Evolutionary conservation across 2,113 vertebrate species (phyloP).

Genomic region (Hippoglossus stenolepis): DNA sequence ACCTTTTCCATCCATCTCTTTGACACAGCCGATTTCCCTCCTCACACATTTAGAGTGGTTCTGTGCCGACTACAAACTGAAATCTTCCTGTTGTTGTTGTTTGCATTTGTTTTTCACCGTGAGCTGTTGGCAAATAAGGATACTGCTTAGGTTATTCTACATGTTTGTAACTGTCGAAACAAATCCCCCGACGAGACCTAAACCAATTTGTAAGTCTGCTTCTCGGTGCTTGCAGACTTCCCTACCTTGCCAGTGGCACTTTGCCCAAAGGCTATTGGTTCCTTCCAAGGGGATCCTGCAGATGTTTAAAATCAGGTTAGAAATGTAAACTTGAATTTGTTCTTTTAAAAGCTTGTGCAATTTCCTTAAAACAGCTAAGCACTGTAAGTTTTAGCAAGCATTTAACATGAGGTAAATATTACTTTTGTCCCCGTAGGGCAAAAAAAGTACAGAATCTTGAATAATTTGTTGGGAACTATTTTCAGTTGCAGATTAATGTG

Average conservation of each 20-base stretch:
- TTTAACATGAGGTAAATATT: neutral
- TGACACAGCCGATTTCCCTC: slow-evolving; percentile 57
- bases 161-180: slow-evolving; percentile 6
- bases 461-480: neutral
- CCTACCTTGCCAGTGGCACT: neutral
- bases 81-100: slow-evolving; percentile 34
- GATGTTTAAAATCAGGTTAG: slow-evolving; percentile 7
- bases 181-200: slow-evolving; percentile 29
- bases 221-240: neutral
- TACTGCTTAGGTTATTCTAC: neutral
- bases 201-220: slow-evolving; percentile 7
- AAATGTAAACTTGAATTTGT: neutral
- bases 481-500: neutral
- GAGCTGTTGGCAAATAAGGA: neutral
- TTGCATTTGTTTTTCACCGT: slow-evolving; percentile 32
- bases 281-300: neutral
- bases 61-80: slow-evolving; percentile 26
- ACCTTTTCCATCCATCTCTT: slow-evolving; percentile 67
- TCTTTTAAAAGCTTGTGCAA: neutral
- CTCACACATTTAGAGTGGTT: slow-evolving; percentile 51
- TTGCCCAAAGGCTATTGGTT: neutral
- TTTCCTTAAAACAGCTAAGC: neutral
- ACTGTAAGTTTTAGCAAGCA: neutral
- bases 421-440: neutral
- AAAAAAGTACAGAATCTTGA: no score